Evolutionary conservation across 2,888 invertebrate species (phyloP), one percentile per base, ranked within the genome.

Genomic region (Acronicta aceris): DNA sequence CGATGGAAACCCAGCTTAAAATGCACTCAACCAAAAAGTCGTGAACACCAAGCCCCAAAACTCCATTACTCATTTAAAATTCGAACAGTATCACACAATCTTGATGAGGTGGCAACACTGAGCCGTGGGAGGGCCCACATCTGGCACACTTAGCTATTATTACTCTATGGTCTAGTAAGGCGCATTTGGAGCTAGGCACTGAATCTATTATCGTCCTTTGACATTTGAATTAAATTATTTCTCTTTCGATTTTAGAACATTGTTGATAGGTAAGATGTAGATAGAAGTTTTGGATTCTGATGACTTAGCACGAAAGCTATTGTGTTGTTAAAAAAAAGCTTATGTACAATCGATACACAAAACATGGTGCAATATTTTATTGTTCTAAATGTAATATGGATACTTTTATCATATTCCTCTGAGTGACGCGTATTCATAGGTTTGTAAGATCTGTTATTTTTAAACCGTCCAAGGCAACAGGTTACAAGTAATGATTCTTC

Each of bases 101-200:
- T 75, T 66, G 68, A 70, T 64, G 69, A 74, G 70, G 47, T 67
- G 62, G 74, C 60, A 71, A 71, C 71, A 73, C 74, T 76, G 61
- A 76, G 72, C 73, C 81, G 84, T 85, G 85, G 85, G 85, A 85
- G 85, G 82, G 74, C 69, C 49, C 76, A 84, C 84, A 84, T 84
- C 81, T 85, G 84, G 78, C 55, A 33, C 51, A 58, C 48, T 59
- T 59, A 15, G 60, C 71, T 78, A 78, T 78, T 78, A 78, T 78
- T 78, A 78, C 64, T 65, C 55, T 66, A 65, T 68, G 58, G 62
- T 55, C 56, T 59, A 47, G 59, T 62, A 66, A 70, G 62, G 71
- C 50, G 59, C 53, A 49, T 69, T 76, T 61, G 48, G 45, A 71
- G 59, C 65, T 66, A 68, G 58, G 52, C 60, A 57, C 50, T 71